Percentiles rank a stretch among this genome's conserved stretches.
Evolutionary conservation across 2,797 vertebrate genomes (phyloP).

Genomic region (Lacerta viridis): DNA sequence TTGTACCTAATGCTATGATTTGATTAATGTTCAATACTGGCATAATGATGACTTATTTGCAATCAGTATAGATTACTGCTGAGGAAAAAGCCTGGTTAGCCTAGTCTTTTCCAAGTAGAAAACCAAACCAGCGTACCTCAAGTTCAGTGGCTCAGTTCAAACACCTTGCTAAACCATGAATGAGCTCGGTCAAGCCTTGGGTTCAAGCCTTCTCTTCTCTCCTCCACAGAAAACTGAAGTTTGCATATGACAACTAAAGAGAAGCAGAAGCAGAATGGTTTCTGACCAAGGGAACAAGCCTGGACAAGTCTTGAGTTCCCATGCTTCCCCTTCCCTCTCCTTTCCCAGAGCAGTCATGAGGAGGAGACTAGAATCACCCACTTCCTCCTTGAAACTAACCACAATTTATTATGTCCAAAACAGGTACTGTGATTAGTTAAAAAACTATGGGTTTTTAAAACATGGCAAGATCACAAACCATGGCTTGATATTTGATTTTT

Average conservation of each 20-base stretch:
- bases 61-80: constrained; percentile 4
- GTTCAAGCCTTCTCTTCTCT: neutral
- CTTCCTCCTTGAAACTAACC: neutral
- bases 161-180: neutral
- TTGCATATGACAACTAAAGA: too few relatives aligned
- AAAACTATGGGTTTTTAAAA: neutral
- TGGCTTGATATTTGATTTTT: neutral
- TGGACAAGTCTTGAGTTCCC: neutral
- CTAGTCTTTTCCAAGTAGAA: neutral
- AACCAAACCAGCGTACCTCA: constrained; percentile 30
- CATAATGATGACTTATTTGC: neutral
- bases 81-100: neutral
- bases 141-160: constrained; percentile 32
- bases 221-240: neutral
- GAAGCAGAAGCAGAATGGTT: too few relatives aligned
- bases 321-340: too few relatives aligned
- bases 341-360: neutral
- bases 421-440: neutral
- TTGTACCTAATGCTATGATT: constrained; percentile 19
- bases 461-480: neutral
- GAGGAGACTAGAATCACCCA: neutral
- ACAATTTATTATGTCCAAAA: neutral
- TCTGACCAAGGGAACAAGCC: neutral
- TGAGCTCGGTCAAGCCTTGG: neutral
- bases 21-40: constrained; percentile 35